phyloP scores from a whole-genome alignment of 2,888 invertebrate species.

The Cecidostiba fungosa region DNA sequence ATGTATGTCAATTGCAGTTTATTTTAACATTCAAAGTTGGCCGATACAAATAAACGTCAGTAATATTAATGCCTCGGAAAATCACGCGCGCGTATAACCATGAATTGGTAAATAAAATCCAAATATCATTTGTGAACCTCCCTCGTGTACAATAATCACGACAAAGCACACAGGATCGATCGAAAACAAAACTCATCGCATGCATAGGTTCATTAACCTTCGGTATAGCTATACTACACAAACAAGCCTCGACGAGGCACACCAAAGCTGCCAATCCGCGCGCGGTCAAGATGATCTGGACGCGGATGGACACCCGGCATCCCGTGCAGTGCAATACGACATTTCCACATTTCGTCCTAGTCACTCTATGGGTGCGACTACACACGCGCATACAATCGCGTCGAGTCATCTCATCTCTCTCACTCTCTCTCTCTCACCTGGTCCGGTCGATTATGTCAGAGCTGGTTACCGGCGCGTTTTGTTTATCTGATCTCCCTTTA shows the following conservation, averaged over 20 bases:
- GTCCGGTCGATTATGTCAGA: constrained; percentile 75
- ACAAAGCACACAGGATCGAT: neutral
- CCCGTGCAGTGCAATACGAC: constrained; percentile 21
- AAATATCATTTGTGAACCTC: neutral
- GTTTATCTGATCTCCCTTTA: constrained; percentile 77
- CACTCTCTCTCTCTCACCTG: constrained; percentile 63
- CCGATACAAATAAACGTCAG: constrained; percentile 9
- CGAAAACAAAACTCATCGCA: neutral
- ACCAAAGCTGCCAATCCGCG: neutral
- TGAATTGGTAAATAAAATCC: neutral
- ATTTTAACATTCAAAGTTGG: neutral
- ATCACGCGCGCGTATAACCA: too few species aligned
- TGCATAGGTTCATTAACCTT: neutral
- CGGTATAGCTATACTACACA: neutral
- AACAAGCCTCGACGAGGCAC: neutral
- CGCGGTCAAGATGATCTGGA: constrained; percentile 3
- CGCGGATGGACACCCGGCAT: neutral
- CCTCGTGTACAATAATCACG: neutral
- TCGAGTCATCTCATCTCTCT: constrained; percentile 51
- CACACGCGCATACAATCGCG: constrained; percentile 43
- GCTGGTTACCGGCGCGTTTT: constrained; percentile 73
- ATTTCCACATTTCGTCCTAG: constrained; percentile 46
- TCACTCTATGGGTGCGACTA: neutral
- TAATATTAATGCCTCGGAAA: neutral
- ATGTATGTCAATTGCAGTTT: neutral